Percentiles rank a stretch among this genome's conserved stretches.
Evolutionary conservation across 2,888 invertebrate species (phyloP).

Genomic region (Ormyrus thymus): DNA sequence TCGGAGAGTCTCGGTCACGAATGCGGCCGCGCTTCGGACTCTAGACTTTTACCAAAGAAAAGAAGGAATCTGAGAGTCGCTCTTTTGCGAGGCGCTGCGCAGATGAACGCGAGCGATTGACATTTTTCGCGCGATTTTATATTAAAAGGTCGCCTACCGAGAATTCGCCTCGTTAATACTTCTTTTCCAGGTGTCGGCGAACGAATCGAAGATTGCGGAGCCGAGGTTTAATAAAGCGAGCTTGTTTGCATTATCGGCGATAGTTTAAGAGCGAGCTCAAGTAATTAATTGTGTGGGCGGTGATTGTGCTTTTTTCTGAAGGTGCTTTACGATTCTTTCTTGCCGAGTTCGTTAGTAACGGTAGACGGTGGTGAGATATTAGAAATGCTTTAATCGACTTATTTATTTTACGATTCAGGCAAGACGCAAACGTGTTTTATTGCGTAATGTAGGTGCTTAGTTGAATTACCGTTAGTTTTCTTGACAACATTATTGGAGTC

Average conservation of each 20-base stretch:
- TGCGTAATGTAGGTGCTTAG: constrained; percentile 12
- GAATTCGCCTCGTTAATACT: constrained; percentile 46
- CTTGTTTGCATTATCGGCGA: constrained; percentile 23
- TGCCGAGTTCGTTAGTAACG: not conserved
- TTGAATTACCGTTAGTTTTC: constrained; percentile 13
- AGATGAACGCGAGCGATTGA: constrained; percentile 52
- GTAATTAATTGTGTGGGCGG: constrained; percentile 27
- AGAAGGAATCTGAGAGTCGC: constrained; percentile 12
- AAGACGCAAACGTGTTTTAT: not conserved
- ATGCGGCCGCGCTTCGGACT: not conserved
- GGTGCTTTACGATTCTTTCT: constrained; percentile 18
- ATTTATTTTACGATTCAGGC: constrained; percentile 31
- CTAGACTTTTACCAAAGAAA: not conserved
- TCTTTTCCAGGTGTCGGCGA: constrained; percentile 13
- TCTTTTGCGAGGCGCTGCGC: not conserved
- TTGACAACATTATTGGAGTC: not conserved
- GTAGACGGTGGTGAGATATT: not conserved
- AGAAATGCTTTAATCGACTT: constrained; percentile 18
- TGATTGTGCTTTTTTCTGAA: constrained; percentile 8
- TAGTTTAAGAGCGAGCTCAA: not conserved
- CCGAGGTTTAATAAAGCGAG: constrained; percentile 32
- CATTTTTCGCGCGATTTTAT: constrained; percentile 51
- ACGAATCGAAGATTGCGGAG: constrained; percentile 5
- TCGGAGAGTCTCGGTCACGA: constrained; percentile 36
- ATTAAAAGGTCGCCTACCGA: constrained; percentile 41